Evolutionary conservation across 2,113 vertebrate species (phyloP).

Genomic region (Tamias sibiricus): DNA sequence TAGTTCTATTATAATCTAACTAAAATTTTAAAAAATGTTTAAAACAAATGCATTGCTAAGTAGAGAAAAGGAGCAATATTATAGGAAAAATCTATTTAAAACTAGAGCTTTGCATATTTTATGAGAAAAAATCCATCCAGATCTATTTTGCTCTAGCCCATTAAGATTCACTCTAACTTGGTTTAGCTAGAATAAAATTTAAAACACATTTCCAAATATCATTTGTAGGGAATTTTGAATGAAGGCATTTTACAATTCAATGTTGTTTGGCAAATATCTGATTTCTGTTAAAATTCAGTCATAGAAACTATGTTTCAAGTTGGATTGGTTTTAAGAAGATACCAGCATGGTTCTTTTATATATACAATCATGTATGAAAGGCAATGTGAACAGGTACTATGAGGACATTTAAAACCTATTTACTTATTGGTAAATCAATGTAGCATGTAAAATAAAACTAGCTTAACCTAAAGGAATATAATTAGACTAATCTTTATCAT

Average conservation of each 20-base stretch:
- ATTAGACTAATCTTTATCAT: background rate
- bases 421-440: background rate
- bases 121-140: slow-evolving; percentile 66
- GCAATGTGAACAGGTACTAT: background rate
- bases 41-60: slow-evolving; percentile 57
- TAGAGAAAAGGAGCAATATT: slow-evolving; percentile 48
- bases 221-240: slow-evolving; percentile 73
- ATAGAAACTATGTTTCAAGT: slow-evolving; percentile 13
- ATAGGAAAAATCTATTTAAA: slow-evolving; percentile 59
- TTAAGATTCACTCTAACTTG: slow-evolving; percentile 70
- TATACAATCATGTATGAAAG: background rate
- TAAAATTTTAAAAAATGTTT: slow-evolving; percentile 50
- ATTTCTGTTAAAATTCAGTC: slow-evolving; percentile 53
- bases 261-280: slow-evolving; percentile 45
- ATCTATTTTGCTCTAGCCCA: slow-evolving; percentile 73
- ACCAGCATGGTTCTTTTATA: background rate
- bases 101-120: slow-evolving; percentile 70
- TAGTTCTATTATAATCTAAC: slow-evolving; percentile 49
- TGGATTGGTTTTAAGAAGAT: slow-evolving; percentile 12
- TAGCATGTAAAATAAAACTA: slow-evolving; percentile 34
- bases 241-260: slow-evolving; percentile 51
- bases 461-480: background rate
- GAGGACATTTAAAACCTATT: background rate
- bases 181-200: slow-evolving; percentile 68
- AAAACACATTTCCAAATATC: slow-evolving; percentile 69